Base-by-base conservation (phyloP, 2,888 invertebrate genomes). In the Tetranychus piercei region DNA sequence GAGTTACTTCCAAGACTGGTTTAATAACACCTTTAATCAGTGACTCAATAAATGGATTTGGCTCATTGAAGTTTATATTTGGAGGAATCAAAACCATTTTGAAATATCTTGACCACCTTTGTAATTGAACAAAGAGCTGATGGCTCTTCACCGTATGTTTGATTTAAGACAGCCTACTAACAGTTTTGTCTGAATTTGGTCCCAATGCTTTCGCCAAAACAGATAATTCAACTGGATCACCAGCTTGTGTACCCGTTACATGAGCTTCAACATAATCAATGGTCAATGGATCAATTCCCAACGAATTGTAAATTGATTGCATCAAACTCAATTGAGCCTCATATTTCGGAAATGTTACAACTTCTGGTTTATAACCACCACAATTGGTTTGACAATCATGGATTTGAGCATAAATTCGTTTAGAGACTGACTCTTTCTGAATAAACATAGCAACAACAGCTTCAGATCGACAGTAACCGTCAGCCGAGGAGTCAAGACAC, bases 351-450 rank as follows among this genome's bases (percentile, higher is more conserved):
- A 86, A 92, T 1, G 92, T 92, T 80, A 92, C 90, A 74, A 94
- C 95, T 83, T 91, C 89, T 79, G 88, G 89, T 84, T 96, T 96
- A 84, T 86, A 84, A 67, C 97, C 97, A 83, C 97, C 97, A 2
- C 91, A 91, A 84, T 97, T 97, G 73, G 88, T 89, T 83, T 90
- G 91, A 55, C 91, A 89, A 81, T 92, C 91, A 76, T 95, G 85
- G 77, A 95, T 86, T 0, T 90, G 88, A 43, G 92, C 90, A 83
- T 95, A 95, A 11, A 90, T 87, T 72, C 72, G 43, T 20, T 44
- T 87, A 7, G 94, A 91, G 71, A 84, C 85, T 64, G 86, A 85
- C 43, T 86, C 86, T 79, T 88, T 89, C 81, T 92, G 92, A 23
- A 93, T 81, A 79, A 88, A 87, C 66, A 89, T 80, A 0, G 88